Evolutionary conservation across 2,113 vertebrate genomes (phyloP).

Genomic region (Picathartes gymnocephalus): DNA sequence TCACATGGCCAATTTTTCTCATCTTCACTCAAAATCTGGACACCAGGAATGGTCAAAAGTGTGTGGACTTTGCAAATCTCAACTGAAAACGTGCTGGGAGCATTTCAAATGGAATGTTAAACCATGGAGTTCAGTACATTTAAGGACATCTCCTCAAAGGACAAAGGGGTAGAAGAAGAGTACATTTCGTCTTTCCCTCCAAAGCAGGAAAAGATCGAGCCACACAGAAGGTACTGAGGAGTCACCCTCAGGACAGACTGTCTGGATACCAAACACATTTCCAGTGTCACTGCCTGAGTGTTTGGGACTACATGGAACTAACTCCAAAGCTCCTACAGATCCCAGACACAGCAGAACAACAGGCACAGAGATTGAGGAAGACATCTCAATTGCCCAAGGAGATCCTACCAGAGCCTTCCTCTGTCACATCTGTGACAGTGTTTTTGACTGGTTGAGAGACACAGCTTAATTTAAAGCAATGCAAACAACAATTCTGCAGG

Average conservation of each 20-base stretch:
- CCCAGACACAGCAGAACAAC: rapidly evolving
- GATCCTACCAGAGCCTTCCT: background rate
- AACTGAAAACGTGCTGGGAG: background rate
- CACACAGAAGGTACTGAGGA: background rate
- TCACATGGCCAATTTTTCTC: background rate
- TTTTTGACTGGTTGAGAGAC: background rate
- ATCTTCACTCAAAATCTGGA: background rate
- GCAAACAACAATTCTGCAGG: background rate
- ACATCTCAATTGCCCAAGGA: background rate
- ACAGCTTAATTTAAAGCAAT: background rate
- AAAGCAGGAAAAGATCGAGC: background rate
- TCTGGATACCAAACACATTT: background rate
- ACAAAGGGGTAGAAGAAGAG: background rate
- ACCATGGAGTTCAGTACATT: background rate
- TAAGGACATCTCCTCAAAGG: background rate
- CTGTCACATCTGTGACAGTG: background rate
- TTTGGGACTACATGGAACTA: background rate
- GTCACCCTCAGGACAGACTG: background rate
- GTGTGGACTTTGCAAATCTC: background rate
- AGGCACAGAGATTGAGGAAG: background rate
- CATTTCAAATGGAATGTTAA: background rate
- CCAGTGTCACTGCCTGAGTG: background rate
- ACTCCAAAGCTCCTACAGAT: background rate
- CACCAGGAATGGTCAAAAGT: background rate
- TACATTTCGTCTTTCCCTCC: background rate